Conservation (phyloP, 1,140 invertebrate species). For the Riptortus pedestris region DNA sequence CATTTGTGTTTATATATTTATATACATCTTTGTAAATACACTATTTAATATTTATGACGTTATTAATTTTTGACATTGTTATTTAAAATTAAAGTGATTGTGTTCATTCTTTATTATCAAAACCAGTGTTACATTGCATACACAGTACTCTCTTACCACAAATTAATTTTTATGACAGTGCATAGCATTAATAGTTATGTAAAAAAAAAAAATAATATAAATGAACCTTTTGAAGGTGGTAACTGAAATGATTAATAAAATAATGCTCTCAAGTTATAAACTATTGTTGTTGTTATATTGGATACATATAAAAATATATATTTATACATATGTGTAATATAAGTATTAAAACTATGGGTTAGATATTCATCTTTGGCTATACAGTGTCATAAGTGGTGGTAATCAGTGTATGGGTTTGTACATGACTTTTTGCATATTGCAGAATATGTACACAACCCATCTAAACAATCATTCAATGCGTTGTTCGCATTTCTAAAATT, state of each 20-base stretch:
- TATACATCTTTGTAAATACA: constrained; percentile 18
- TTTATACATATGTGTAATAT: too few relatives aligned
- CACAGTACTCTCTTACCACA: constrained; percentile 17
- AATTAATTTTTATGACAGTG: constrained; percentile 16
- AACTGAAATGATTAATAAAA: too few relatives aligned
- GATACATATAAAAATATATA: too few relatives aligned
- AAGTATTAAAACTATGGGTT: too few relatives aligned
- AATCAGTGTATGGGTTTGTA: not conserved
- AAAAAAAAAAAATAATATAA: not conserved
- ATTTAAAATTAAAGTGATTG: constrained; percentile 18
- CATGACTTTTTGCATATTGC: not conserved
- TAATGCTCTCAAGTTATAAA: too few relatives aligned
- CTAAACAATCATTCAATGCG: too few relatives aligned
- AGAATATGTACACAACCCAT: too few relatives aligned
- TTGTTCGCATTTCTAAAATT: not conserved
- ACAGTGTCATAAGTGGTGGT: not conserved
- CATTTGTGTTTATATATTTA: too few relatives aligned
- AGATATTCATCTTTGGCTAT: too few relatives aligned
- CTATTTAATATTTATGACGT: constrained; percentile 10
- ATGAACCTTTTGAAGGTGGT: not conserved
- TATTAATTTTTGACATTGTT: constrained; percentile 20
- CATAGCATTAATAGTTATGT: constrained; percentile 13
- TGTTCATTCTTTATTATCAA: constrained; percentile 24
- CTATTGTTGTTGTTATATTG: too few relatives aligned
- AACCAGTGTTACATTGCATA: constrained; percentile 16